Evolutionary conservation across 2,888 invertebrate species (phyloP).

Genomic region (Apotomis capreana): DNA sequence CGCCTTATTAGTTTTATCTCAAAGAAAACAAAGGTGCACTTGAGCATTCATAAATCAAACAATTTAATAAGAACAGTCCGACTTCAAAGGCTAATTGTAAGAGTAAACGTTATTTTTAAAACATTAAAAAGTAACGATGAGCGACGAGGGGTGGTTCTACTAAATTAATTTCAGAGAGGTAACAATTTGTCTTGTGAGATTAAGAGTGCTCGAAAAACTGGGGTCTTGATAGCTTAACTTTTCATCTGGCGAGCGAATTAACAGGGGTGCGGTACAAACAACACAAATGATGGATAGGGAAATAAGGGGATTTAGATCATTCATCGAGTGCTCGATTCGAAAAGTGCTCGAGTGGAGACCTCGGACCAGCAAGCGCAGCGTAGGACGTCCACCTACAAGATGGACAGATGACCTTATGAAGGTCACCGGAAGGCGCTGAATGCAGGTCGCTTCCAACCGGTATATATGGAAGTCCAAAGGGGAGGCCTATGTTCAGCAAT

Average conservation of each 20-base stretch:
- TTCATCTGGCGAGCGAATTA: slow-evolving; percentile 80
- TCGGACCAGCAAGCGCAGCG: no score
- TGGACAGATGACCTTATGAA: no score
- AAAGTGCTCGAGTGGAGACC: no score
- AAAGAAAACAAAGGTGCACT: slow-evolving; percentile 46
- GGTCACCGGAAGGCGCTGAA: no score
- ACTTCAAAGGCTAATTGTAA: slow-evolving; percentile 68
- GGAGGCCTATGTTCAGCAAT: no score
- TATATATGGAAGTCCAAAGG: no score
- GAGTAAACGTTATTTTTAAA: slow-evolving; percentile 55
- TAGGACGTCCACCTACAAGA: no score
- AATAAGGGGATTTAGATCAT: neutral
- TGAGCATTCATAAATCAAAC: slow-evolving; percentile 47
- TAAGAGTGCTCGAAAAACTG: slow-evolving; percentile 64
- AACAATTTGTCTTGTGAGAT: slow-evolving; percentile 62
- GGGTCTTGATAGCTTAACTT: slow-evolving; percentile 81
- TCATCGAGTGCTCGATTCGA: no score
- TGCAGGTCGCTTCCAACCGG: no score
- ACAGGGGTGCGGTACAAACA: slow-evolving; percentile 67
- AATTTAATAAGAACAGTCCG: slow-evolving; percentile 55
- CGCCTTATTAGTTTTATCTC: neutral
- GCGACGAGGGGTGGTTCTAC: slow-evolving; percentile 56
- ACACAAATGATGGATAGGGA: neutral
- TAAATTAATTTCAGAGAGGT: slow-evolving; percentile 76
- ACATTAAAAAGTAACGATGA: slow-evolving; percentile 64